Conservation (phyloP, 2,113 vertebrate genomes). For the Geococcyx californianus region DNA sequence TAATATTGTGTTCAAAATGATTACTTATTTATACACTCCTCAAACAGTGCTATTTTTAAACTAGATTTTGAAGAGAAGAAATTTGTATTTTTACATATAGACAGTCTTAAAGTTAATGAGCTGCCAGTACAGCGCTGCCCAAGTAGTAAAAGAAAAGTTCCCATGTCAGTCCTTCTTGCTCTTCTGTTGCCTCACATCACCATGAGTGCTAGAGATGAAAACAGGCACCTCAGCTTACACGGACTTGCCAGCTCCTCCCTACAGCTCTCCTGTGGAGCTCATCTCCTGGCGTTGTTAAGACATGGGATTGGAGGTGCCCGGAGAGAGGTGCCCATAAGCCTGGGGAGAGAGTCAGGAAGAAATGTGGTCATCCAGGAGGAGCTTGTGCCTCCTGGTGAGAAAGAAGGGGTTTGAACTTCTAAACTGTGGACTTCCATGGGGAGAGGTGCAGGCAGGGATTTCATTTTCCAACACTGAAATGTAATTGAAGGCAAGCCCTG, state of each 20-base stretch:
- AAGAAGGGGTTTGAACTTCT: background rate
- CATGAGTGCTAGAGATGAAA: background rate
- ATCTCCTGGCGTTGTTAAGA: background rate
- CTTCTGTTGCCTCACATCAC: background rate
- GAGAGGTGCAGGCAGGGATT: background rate
- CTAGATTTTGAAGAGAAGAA: slow-evolving; percentile 1
- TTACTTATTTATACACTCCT: slow-evolving; percentile 56
- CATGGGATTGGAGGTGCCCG: background rate
- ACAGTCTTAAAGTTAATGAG: slow-evolving; percentile 9
- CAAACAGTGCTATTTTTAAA: slow-evolving; percentile 56
- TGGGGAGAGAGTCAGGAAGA: background rate
- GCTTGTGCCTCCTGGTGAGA: background rate
- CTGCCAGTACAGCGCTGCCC: background rate
- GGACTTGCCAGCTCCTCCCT: background rate
- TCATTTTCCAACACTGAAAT: background rate
- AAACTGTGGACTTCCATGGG: background rate
- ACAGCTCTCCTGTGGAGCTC: background rate
- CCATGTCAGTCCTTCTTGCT: background rate
- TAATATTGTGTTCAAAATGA: slow-evolving; percentile 49
- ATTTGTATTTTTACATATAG: slow-evolving; percentile 8
- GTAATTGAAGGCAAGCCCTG: background rate
- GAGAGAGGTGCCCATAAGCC: background rate
- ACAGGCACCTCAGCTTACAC: background rate
- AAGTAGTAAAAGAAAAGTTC: background rate
- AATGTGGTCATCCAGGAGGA: fast-evolving